Evolutionary conservation across 1,140 invertebrate species (phyloP).

Genomic region (Zaprionus nigranus): DNA sequence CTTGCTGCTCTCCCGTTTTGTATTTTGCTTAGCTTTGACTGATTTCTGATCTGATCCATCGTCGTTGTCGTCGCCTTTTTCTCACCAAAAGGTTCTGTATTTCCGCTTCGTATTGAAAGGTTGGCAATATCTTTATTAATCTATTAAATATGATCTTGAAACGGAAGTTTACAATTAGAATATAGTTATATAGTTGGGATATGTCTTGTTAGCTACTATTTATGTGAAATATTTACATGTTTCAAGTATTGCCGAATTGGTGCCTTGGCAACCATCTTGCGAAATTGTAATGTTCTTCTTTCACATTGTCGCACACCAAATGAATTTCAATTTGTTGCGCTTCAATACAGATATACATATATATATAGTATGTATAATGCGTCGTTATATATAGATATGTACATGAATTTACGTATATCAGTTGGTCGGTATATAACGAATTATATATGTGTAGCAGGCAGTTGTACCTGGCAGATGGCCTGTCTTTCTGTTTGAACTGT

Average conservation of each 20-base stretch:
- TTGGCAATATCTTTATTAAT: not conserved
- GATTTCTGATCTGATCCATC: slow-evolving; percentile 31
- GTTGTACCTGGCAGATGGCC: slow-evolving; percentile 1
- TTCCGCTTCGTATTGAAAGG: slow-evolving; percentile 28
- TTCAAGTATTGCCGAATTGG: not conserved
- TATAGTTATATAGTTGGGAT: not conserved
- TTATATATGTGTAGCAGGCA: not conserved
- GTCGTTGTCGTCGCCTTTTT: not conserved
- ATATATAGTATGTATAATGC: not conserved
- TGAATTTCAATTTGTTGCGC: slow-evolving; percentile 67
- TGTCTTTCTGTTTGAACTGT: not conserved
- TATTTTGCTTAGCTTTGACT: slow-evolving; percentile 38
- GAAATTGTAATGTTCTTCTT: slow-evolving; percentile 21
- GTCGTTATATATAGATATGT: not conserved
- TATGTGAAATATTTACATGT: slow-evolving; percentile 1
- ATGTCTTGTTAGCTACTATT: not conserved
- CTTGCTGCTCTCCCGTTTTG: slow-evolving; percentile 9
- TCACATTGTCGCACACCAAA: slow-evolving; percentile 53
- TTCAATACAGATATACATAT: slow-evolving; percentile 22
- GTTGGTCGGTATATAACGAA: not conserved
- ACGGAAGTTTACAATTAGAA: slow-evolving; percentile 17
- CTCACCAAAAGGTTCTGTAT: slow-evolving; percentile 18
- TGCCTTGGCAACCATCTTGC: slow-evolving; percentile 17
- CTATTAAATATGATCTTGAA: slow-evolving; percentile 35
- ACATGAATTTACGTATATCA: not conserved